Evolutionary conservation across 2,888 invertebrate genomes (phyloP), one percentile per base, ranked within the genome.

Genomic region (Hydraecia micacea): DNA sequence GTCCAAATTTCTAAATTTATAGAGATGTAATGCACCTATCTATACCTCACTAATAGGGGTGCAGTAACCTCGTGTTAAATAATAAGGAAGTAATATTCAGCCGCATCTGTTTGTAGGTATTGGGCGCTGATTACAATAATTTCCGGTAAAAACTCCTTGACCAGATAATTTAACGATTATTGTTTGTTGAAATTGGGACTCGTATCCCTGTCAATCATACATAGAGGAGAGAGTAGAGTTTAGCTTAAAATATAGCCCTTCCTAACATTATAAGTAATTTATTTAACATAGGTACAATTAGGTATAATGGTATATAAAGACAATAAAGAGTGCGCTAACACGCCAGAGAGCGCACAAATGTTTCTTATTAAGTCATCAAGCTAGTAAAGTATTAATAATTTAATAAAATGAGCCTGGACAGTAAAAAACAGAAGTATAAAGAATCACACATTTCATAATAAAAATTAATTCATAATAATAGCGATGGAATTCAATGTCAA

Each of bases 1-100:
- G 58, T 28, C 15, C 15, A 28, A 60, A 60, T 13, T 28, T 13
- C n/a, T 58, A 58, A n/a, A n/a, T n/a, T n/a, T 13, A 5, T 58
- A 58, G 13, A 13, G 58, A n/a, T n/a, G 5, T 55, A 11, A 9
- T 55, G 4, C 13, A 42, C 42, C 42, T 42, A 2, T 42, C 11
- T 42, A 13, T 42, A 2, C 11, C 42, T 42, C 13, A 11, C 11
- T 42, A 42, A 42, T 42, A 0, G 13, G 42, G 42, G 42, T 42
- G 42, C 42, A 42, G 42, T 11, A 11, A 42, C 11, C 69, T n/a
- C 63, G n/a, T 39, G 39, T 49, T 83, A 77, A 28, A 58, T 60
- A 58, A 58, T 66, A 58, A 42, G 39, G 42, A 52, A 36, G 32
- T 60, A 36, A 66, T 60, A 52, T 65, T 36, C 9, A 18, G n/a